Evolutionary conservation across 1,140 invertebrate species (phyloP).

Genomic region (Micrasema longulum): DNA sequence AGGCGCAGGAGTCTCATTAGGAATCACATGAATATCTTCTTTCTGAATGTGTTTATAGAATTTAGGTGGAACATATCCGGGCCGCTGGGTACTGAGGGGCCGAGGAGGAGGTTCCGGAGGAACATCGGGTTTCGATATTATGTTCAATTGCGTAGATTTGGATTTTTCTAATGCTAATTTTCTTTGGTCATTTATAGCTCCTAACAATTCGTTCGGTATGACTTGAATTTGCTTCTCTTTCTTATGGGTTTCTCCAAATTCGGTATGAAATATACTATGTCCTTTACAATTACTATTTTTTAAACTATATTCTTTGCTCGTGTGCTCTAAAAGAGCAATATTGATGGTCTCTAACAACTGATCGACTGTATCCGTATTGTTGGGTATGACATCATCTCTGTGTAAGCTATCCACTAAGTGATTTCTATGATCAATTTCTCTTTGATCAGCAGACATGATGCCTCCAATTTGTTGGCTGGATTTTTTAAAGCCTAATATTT

Average conservation of each 20-base stretch:
- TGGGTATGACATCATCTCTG: no score
- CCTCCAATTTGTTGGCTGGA: slow-evolving; percentile 61
- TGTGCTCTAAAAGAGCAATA: slow-evolving; percentile 57
- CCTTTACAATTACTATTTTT: slow-evolving; percentile 24
- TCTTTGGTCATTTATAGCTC: slow-evolving; percentile 48
- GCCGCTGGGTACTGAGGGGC: slow-evolving; percentile 56
- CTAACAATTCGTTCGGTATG: slow-evolving; percentile 50
- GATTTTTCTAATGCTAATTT: slow-evolving; percentile 41
- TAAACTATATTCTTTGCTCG: slow-evolving; percentile 43
- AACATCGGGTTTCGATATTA: slow-evolving; percentile 53
- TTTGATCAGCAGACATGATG: slow-evolving; percentile 58
- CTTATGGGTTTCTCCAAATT: slow-evolving; percentile 48
- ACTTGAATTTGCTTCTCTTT: slow-evolving; percentile 56
- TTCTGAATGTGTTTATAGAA: slow-evolving; percentile 61
- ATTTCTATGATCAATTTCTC: slow-evolving; percentile 36
- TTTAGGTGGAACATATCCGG: slow-evolving; percentile 55
- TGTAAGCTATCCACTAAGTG: not conserved
- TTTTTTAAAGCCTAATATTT: slow-evolving; percentile 62
- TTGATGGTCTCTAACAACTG: slow-evolving; percentile 61
- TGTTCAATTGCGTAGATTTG: not conserved
- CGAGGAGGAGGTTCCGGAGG: slow-evolving; percentile 63
- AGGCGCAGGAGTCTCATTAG: slow-evolving; percentile 49
- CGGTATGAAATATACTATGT: slow-evolving; percentile 49
- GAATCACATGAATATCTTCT: slow-evolving; percentile 62
- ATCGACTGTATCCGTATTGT: slow-evolving; percentile 3